A percentile compares a stretch with the other conserved stretches of the same genome.
These are phyloP conservation scores for Channa striata DNA, from an alignment of 2,797 vertebrate species.

Conservation along the genomic window DNA sequence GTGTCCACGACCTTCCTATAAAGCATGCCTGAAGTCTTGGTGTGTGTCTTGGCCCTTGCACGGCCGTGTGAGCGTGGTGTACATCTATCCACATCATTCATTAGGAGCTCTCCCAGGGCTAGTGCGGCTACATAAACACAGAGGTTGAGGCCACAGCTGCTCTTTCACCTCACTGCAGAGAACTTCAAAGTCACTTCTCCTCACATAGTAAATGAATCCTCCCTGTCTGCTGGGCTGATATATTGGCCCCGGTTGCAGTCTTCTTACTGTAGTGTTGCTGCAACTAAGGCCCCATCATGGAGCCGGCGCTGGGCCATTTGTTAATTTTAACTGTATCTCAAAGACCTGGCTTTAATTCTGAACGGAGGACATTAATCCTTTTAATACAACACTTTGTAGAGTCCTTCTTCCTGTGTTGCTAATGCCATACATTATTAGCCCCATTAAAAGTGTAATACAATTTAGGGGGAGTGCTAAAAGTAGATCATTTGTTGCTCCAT, in stretches of 20 bases:
- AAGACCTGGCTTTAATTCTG: conserved; percentile 74
- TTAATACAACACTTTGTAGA: conserved; percentile 81
- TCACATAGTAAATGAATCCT: conserved; percentile 79
- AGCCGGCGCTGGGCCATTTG: conserved; percentile 75
- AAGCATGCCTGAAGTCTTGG: conserved; percentile 53
- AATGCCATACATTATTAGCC: conserved; percentile 83
- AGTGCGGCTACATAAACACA: conserved; percentile 81
- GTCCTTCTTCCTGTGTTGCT: conserved; percentile 74
- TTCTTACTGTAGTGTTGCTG: conserved; percentile 64
- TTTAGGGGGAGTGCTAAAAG: conserved; percentile 81
- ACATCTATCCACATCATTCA: conserved; percentile 82
- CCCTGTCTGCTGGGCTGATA: conserved; percentile 78
- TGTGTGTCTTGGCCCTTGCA: conserved; percentile 67
- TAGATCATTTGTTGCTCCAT: conserved; percentile 80
- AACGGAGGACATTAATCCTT: conserved; percentile 82
- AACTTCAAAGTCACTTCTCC: conserved; percentile 84
- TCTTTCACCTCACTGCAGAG: conserved; percentile 82
- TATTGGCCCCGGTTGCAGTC: conserved; percentile 74
- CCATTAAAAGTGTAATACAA: conserved; percentile 82
- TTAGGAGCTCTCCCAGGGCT: conserved; percentile 81
- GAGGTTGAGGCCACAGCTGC: conserved; percentile 82
- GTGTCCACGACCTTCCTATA: conserved; percentile 48
- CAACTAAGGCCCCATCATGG: conserved; percentile 69
- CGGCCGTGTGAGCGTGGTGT: too few species aligned
- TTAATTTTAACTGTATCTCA: conserved; percentile 79